Conservation (phyloP, 2,888 invertebrate genomes). For the Lepidochrysops patricia region DNA sequence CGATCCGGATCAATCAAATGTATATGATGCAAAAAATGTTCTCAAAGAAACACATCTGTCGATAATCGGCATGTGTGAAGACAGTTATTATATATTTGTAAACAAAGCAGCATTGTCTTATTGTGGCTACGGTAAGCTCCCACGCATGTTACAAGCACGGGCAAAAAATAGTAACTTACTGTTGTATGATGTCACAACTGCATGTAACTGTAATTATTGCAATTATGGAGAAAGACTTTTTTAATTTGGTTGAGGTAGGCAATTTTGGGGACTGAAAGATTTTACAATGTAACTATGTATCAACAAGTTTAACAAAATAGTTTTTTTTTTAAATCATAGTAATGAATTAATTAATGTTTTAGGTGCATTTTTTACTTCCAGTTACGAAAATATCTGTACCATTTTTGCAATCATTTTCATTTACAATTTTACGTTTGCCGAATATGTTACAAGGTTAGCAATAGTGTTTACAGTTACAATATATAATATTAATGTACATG, state of each 20-base stretch:
- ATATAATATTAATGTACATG: too few relatives aligned
- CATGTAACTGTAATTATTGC: neutral
- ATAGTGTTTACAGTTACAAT: neutral
- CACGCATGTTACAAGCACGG: slow-evolving; percentile 7
- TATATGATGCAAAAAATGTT: too few relatives aligned
- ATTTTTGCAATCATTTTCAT: neutral
- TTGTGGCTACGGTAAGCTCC: slow-evolving; percentile 7
- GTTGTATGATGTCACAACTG: neutral
- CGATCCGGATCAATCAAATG: too few relatives aligned
- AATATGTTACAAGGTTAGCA: neutral
- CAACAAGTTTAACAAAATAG: too few relatives aligned
- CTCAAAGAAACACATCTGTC: neutral
- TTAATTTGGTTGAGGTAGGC: too few relatives aligned
- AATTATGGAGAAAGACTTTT: neutral
- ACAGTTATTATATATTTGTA: neutral
- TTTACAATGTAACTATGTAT: too few relatives aligned
- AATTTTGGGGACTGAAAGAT: too few relatives aligned
- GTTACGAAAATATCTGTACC: neutral
- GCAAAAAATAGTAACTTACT: slow-evolving; percentile 4
- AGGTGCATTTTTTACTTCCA: too few relatives aligned
- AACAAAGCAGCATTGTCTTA: slow-evolving; percentile 16
- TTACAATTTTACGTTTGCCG: neutral
- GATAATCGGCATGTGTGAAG: neutral
- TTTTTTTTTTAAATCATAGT: too few relatives aligned
- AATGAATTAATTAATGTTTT: too few relatives aligned